Base-by-base conservation (phyloP, 1,140 invertebrate species). In the Neodiprion virginianus region DNA sequence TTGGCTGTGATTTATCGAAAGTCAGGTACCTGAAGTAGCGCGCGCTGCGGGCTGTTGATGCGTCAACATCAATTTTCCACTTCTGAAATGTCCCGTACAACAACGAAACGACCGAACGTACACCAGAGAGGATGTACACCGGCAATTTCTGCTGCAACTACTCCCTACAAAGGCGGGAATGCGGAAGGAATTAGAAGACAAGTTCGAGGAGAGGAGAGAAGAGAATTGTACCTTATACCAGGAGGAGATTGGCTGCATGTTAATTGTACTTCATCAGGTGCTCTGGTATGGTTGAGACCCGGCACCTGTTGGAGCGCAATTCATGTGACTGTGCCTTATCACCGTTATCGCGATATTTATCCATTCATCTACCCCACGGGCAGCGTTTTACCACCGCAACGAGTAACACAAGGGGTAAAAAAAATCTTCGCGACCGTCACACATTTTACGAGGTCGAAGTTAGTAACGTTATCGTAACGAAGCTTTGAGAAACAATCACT, bases 231-330 rank as follows among this genome's bases (percentile, higher is more conserved):
- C 28, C 28, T 40, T 40, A 40, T 49, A 73, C 21, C 28, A 72
- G 49, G 47, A 77, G 61, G 75, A 73, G 67, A 69, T 69, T 84
- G 87, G 87, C 87, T 87, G 92, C 94, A 95, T 95, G 95, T 95
- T 95, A 94, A 96, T 97, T 97, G 96, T 97, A 97, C 96, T 97
- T 96, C 96, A 96, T 97, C 95, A 97, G 96, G 96, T 97, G 96
- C 96, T 97, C 95, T 96, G 96, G 96, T 96, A 91, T 90, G 90
- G 87, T 89, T 83, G 82, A 88, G 92, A 95, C 95, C 95, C 95
- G 95, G 95, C 95, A 96, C 94, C 95, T 97, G 95, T 95, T 96
- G 95, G 95, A 96, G 95, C 96, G 95, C 95, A 96, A 91, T 91
- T 91, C 89, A 91, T 91, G 89, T 89, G 91, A 88, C 82, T 84